Evolutionary conservation across 1,140 invertebrate species (phyloP).

Genomic region (Zaprionus davidi): DNA sequence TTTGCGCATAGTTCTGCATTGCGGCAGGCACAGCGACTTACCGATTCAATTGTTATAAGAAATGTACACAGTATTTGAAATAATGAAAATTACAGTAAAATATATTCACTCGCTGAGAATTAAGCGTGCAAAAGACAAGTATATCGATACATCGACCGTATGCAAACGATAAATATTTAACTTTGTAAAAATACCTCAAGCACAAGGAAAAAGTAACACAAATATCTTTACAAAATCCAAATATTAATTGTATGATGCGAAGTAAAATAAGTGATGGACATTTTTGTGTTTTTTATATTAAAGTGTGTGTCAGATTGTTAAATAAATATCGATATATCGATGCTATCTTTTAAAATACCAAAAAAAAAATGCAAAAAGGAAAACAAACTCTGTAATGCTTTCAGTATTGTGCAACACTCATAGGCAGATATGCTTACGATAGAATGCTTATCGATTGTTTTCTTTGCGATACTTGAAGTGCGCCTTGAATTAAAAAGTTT

Average conservation of each 20-base stretch:
- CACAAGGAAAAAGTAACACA: not conserved
- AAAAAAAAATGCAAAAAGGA: not conserved
- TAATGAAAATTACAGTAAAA: constrained; percentile 13
- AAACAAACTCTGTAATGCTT: not conserved
- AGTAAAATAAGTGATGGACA: not conserved
- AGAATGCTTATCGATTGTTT: not conserved
- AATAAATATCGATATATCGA: not conserved
- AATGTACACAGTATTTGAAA: constrained; percentile 2
- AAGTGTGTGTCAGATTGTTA: not conserved
- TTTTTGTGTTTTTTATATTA: not conserved
- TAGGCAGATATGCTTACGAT: not conserved
- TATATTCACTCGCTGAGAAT: constrained; percentile 5
- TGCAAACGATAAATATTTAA: not conserved
- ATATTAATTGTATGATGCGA: not conserved
- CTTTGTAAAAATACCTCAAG: not conserved
- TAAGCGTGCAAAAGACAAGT: constrained; percentile 32
- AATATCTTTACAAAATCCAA: not conserved
- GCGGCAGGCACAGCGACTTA: constrained; percentile 8
- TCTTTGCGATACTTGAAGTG: not conserved
- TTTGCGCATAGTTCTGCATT: not conserved
- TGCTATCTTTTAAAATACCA: not conserved
- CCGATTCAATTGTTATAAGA: constrained; percentile 5
- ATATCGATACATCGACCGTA: constrained; percentile 24
- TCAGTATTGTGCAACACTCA: not conserved
- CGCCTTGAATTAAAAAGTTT: constrained; percentile 16